These are phyloP conservation scores for Nymphalis io DNA, from an alignment of 1,140 invertebrate genomes.

Conservation along the genomic window DNA sequence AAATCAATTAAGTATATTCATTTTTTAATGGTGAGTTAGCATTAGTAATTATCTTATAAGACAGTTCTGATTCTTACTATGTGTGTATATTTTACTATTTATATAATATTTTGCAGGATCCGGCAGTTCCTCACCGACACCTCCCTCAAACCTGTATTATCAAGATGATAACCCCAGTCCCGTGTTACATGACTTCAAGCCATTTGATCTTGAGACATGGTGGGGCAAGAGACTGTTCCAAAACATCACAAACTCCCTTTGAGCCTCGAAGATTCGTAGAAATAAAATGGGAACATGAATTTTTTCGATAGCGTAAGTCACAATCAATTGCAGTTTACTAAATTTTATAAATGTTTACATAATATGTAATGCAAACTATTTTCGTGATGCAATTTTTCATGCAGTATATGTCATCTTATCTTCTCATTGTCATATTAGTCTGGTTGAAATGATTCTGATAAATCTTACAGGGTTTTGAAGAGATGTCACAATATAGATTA, in stretches of 20 bases:
- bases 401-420: constrained; percentile 17
- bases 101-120: constrained; percentile 50
- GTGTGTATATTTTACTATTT: not conserved
- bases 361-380: constrained; percentile 35
- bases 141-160: constrained; percentile 82
- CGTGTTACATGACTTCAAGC: constrained; percentile 88
- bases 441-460: not conserved
- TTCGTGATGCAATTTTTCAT: constrained; percentile 41
- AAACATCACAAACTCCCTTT: constrained; percentile 88
- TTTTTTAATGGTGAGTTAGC: too few species aligned
- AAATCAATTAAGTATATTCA: too few species aligned
- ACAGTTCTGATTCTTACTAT: not conserved
- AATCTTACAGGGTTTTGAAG: constrained; percentile 1
- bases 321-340: constrained; percentile 78
- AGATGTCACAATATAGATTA: not conserved
- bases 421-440: constrained; percentile 26
- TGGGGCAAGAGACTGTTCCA: constrained; percentile 92
- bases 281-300: constrained; percentile 52
- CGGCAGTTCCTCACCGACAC: constrained; percentile 75
- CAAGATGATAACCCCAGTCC: constrained; percentile 87
- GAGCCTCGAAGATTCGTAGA: constrained; percentile 48
- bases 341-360: constrained; percentile 54
- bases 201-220: constrained; percentile 93
- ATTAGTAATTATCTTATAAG: too few species aligned
- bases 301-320: constrained; percentile 71